Percentiles rank a stretch among this genome's conserved stretches.
Conservation (phyloP, 2,888 invertebrate genomes). For the Polymixis flavicincta region DNA sequence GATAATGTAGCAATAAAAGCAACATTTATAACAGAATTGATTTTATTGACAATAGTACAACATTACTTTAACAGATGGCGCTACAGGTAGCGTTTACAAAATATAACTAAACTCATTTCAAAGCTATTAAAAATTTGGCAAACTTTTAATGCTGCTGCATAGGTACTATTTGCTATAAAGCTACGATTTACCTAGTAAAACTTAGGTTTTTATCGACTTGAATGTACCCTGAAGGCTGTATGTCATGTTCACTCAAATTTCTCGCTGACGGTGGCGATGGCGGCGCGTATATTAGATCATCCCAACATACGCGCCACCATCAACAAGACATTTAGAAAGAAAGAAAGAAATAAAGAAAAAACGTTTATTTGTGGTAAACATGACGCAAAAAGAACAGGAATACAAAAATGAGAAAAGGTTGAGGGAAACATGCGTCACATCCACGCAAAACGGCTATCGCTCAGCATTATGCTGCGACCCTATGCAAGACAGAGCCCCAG, state of each 20-base stretch:
- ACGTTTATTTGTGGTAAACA: too few relatives aligned
- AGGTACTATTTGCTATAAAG: not conserved
- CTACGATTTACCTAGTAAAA: too few relatives aligned
- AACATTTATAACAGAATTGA: not conserved
- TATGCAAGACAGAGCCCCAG: too few relatives aligned
- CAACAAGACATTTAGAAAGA: not conserved
- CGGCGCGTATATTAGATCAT: not conserved
- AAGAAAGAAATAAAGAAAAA: too few relatives aligned
- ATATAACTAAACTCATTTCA: too few relatives aligned
- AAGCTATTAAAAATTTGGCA: not conserved
- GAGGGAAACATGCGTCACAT: too few relatives aligned
- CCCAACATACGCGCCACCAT: too few relatives aligned
- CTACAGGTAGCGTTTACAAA: not conserved
- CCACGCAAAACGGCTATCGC: too few relatives aligned
- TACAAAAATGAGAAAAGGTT: too few relatives aligned
- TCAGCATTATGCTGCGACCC: too few relatives aligned
- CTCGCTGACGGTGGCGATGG: not conserved
- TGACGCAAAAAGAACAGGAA: too few relatives aligned
- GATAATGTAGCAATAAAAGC: not conserved
- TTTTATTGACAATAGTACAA: not conserved
- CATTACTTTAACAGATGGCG: constrained; percentile 43
- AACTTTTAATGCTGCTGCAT: not conserved
- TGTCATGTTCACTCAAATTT: not conserved
- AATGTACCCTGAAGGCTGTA: not conserved
- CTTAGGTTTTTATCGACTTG: not conserved